Evolutionary conservation across 1,140 invertebrate species (phyloP), one percentile per base, ranked within the genome.

Genomic region (Copidosoma floridanum): DNA sequence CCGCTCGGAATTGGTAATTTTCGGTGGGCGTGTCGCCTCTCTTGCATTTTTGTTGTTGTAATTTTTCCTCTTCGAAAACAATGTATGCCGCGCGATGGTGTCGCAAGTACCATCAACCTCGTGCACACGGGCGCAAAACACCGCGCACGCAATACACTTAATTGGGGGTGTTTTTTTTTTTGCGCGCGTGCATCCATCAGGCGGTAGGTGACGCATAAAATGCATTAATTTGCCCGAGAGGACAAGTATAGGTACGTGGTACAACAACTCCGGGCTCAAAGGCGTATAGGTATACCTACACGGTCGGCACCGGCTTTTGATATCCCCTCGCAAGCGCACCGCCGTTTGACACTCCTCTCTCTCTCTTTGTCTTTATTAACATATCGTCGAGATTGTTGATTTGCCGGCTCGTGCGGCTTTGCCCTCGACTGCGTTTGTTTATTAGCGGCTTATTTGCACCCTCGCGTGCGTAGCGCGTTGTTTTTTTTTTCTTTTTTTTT

Each of bases 1-100:
- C 23, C 23, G 0, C 20, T 24, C n/a, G 65, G 71, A 77, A 77
- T 77, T 75, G 71, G 66, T 76, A 75, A 77, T 77, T 74, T 72
- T n/a, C n/a, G n/a, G n/a, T n/a, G n/a, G n/a, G n/a, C n/a, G n/a
- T n/a, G n/a, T n/a, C n/a, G n/a, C n/a, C n/a, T n/a, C n/a, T n/a
- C n/a, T n/a, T n/a, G n/a, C n/a, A n/a, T n/a, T n/a, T n/a, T n/a
- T n/a, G n/a, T n/a, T n/a, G n/a, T n/a, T n/a, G n/a, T n/a, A n/a
- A n/a, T n/a, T n/a, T n/a, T n/a, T n/a, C n/a, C n/a, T n/a, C n/a
- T n/a, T n/a, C n/a, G n/a, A n/a, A n/a, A n/a, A n/a, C n/a, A n/a
- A n/a, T n/a, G n/a, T n/a, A n/a, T n/a, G n/a, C n/a, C n/a, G n/a
- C n/a, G n/a, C n/a, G n/a, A n/a, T n/a, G n/a, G n/a, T n/a, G n/a